Base-by-base conservation (phyloP, 2,888 invertebrate genomes). In the Antitype chi region DNA sequence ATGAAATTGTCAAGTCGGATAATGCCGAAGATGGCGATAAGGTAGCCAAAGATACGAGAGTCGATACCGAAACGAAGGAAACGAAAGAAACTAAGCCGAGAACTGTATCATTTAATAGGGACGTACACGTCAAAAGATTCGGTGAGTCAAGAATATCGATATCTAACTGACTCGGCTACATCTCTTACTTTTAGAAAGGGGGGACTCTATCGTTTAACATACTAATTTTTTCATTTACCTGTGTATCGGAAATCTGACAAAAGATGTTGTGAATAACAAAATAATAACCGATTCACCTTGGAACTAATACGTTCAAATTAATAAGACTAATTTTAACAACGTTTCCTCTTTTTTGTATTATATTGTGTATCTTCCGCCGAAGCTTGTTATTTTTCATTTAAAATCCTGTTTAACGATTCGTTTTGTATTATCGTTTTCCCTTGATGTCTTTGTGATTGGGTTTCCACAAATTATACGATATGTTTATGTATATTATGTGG, bases 91-190 rank as follows among this genome's bases (percentile, higher is more conserved):
- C 92, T 85, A 95, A 97, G 94, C 94, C 95, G 92, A 95, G 98
- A 97, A 95, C 98, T 97, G 98, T 98, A 91, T 98, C 98, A 94
- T 98, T 98, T 97, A 98, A 98, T 97, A 97, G 98, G 95, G 98
- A 98, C 97, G 98, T 98, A 92, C 98, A 98, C 97, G 98, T 98
- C 93, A 98, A 98, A 96, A 97, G 98, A 97, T 98, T 98, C 97
- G 98, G 98, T 98, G 97, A 97, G 98, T 96, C 90, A 76, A 78
- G 79, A 68, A 69, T 63, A 72, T 84, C 81, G 82, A 79, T 79
- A 81, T 60, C 59, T 79, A 71, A 79, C 84, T 72, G 81, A 82
- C 78, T 70, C 81, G 71, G 74, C 59, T 73, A 82, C 70, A 82
- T 72, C 70, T 77, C 47, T 83, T 70, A 68, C 62, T 71, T 69